Evolutionary conservation across 2,113 vertebrate genomes (phyloP).

Genomic region (Echinops telfairi): DNA sequence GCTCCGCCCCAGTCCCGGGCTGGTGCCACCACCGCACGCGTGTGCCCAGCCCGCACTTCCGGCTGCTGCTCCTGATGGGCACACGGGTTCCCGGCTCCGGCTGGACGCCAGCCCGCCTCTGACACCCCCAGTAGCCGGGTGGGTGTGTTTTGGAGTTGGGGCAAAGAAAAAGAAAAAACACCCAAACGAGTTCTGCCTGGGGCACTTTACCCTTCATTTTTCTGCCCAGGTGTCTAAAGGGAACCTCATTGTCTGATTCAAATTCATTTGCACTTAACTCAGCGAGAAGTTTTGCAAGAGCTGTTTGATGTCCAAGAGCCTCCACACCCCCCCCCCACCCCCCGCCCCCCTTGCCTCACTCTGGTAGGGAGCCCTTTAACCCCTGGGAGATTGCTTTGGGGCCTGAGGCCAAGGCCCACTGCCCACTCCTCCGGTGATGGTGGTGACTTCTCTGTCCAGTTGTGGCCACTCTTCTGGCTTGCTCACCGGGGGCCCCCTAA

Average conservation of each 20-base stretch:
- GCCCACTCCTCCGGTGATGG: neutral
- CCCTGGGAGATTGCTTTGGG: conserved; percentile 42
- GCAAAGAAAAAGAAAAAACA: conserved; percentile 52
- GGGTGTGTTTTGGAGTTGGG: conserved; percentile 79
- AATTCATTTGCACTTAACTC: conserved; percentile 84
- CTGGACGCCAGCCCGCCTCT: conserved; percentile 56
- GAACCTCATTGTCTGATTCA: conserved; percentile 81
- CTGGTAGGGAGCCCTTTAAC: conserved; percentile 74
- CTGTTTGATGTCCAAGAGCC: conserved; percentile 81
- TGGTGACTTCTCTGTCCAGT: neutral
- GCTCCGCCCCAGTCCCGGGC: conserved; percentile 40
- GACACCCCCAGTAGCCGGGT: conserved; percentile 65
- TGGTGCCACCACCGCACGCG: neutral
- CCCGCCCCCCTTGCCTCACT: neutral
- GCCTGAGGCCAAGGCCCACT: neutral
- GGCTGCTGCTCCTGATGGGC: neutral
- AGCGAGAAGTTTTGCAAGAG: conserved; percentile 81
- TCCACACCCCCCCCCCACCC: neutral
- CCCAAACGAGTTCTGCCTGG: conserved; percentile 71
- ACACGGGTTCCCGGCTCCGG: conserved; percentile 9
- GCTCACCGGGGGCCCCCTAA: neutral
- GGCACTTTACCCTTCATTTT: conserved; percentile 80
- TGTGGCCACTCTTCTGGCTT: neutral
- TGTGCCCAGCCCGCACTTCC: neutral
- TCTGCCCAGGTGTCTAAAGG: conserved; percentile 82